Evolutionary conservation across 2,113 vertebrate species (phyloP).

Genomic region (Ciconia stormi): DNA sequence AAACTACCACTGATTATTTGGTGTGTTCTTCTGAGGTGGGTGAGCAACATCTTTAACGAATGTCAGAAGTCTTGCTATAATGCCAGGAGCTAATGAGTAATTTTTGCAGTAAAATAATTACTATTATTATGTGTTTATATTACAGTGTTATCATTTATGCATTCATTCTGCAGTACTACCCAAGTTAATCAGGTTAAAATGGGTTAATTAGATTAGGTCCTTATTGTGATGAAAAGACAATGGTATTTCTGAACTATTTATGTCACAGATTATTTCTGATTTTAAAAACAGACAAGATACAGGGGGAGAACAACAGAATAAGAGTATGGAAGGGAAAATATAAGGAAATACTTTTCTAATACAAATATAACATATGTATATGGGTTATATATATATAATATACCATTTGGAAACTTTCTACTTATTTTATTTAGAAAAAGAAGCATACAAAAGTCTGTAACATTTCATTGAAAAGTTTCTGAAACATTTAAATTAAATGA

Average conservation of each 20-base stretch:
- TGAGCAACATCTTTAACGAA: not conserved
- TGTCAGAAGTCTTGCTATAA: not conserved
- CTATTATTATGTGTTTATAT: not conserved
- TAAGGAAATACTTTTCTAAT: not conserved
- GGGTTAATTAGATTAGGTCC: not conserved
- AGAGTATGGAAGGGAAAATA: not conserved
- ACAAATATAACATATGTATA: not conserved
- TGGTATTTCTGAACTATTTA: not conserved
- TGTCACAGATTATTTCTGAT: not conserved
- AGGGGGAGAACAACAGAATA: not conserved
- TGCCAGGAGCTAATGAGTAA: not conserved
- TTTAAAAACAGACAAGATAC: not conserved
- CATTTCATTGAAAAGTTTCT: not conserved
- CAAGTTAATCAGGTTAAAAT: not conserved
- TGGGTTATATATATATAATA: not conserved
- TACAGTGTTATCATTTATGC: not conserved
- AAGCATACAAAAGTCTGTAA: not conserved
- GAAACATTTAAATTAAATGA: not conserved
- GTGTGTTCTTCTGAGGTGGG: not conserved
- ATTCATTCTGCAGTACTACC: not conserved
- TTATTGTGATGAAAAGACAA: not conserved
- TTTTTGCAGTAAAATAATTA: not conserved
- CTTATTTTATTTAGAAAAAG: not conserved
- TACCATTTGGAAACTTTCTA: not conserved
- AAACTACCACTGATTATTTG: not conserved